A percentile compares a stretch with the other conserved stretches of the same genome.
Evolutionary conservation across 2,797 vertebrate species (phyloP).

Genomic region (Helicolenus hilgendorfi): DNA sequence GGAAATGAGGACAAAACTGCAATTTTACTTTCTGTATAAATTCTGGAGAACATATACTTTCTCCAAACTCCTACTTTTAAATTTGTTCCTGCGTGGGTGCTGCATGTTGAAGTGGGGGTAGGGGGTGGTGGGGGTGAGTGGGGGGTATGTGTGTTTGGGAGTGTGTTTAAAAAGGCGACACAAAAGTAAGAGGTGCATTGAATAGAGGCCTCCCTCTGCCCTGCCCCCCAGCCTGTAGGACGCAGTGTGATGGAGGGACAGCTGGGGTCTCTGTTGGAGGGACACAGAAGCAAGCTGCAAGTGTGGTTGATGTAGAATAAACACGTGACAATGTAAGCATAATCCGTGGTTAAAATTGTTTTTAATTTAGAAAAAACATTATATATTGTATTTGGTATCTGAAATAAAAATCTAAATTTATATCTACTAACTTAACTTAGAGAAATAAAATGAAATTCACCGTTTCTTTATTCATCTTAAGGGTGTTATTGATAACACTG

Average conservation of each 20-base stretch:
- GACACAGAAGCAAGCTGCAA: neutral
- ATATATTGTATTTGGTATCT: neutral
- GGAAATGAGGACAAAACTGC: neutral
- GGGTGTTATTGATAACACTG: too few relatives aligned
- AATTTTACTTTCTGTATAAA: neutral
- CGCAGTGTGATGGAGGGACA: conserved; percentile 14
- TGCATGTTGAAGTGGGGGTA: neutral
- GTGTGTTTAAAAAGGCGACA: conserved; percentile 26
- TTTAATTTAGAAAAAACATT: neutral
- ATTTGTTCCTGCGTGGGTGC: neutral
- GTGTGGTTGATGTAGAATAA: neutral
- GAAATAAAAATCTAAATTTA: neutral
- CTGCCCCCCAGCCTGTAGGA: conserved; percentile 29
- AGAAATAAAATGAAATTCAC: neutral
- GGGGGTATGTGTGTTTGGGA: neutral
- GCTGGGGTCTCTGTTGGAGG: conserved; percentile 15
- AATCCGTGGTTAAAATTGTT: neutral
- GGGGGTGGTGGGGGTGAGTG: too few relatives aligned
- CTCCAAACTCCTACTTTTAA: neutral
- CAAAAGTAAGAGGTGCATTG: conserved; percentile 55
- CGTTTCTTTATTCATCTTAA: neutral
- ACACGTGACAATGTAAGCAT: neutral
- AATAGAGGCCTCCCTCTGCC: conserved; percentile 78
- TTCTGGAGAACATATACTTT: neutral
- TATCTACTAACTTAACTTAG: neutral